Evolutionary conservation across 2,113 vertebrate genomes (phyloP), one percentile per base, ranked within the genome.

Genomic region (Ranitomeya imitator): DNA sequence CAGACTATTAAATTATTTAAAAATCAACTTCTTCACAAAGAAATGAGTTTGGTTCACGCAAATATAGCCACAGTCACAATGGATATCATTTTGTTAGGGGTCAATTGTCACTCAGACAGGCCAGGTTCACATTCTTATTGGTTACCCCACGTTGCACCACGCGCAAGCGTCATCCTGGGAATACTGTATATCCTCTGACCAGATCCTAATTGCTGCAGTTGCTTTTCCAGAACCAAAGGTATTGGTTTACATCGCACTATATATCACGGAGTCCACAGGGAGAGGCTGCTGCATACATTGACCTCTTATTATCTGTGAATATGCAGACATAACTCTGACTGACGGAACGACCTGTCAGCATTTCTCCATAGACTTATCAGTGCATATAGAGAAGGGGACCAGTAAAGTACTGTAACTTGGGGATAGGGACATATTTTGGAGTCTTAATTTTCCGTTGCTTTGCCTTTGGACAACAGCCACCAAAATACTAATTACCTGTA

Each of bases 401-500:
- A 57, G 63, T 13, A 51, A 82, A 86, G 23, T 69, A 73, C 71
- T 78, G 83, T 77, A 55, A 65, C 77, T 16, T 23, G 52, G 76
- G 76, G 55, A 13, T 9, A 26, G 45, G 31, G 67, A 31, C 23
- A 37, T 77, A 78, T 59, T 76, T 51, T 65, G 37, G 69, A 83
- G 87, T 31, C 57, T 45, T 84, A 7, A 83, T 88, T 84, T 84
- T 84, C 80, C 73, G 31, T 21, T 78, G 80, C 80, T 74, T 78
- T 61, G 67, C n/a, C 37, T 83, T 23, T 88, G 87, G 71, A 26
- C 3, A 21, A 63, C 76, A 69, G 61, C 60, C 60, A 69, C 63
- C 51, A 79, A 77, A 45, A 23, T 65, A 37, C 87, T 84, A 88
- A 88, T 88, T 83, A 74, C 77, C 79, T 73, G 60, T 83, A 83